These are phyloP conservation scores for Eptesicus fuscus DNA, from an alignment of 2,113 vertebrate species.

Conservation along the genomic window DNA sequence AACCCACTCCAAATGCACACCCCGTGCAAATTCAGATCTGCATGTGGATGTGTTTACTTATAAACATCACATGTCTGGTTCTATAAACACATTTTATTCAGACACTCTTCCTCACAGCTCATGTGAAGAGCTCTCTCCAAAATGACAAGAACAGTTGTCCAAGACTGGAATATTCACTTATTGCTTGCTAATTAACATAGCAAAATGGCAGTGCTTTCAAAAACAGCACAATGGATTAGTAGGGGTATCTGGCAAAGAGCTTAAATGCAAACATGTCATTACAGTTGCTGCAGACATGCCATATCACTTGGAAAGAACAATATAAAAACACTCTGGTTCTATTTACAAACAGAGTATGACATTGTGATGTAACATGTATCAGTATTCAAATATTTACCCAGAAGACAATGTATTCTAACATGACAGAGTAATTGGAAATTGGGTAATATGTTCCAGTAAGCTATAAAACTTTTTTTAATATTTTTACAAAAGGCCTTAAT, in stretches of 20 bases:
- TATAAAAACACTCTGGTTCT: constrained; percentile 60
- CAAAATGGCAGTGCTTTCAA: constrained; percentile 29
- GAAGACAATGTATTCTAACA: constrained; percentile 73
- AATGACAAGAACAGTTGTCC: background rate
- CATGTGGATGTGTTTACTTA: background rate
- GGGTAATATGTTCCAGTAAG: constrained; percentile 75
- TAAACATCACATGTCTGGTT: background rate
- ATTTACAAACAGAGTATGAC: constrained; percentile 71
- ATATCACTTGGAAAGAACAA: constrained; percentile 58
- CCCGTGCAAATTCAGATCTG: background rate
- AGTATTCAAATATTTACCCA: constrained; percentile 69
- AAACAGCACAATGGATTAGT: background rate
- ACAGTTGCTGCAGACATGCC: constrained; percentile 29
- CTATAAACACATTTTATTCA: background rate
- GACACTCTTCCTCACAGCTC: background rate
- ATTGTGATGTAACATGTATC: constrained; percentile 69
- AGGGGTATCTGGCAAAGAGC: background rate
- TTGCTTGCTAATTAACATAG: constrained; percentile 17
- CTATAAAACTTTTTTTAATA: constrained; percentile 67
- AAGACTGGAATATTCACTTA: constrained; percentile 10
- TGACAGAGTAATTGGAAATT: constrained; percentile 74
- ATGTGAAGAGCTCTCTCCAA: background rate
- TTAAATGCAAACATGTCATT: constrained; percentile 19
- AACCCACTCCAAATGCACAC: background rate
- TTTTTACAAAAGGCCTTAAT: constrained; percentile 73